A percentile compares a stretch with the other conserved stretches of the same genome.
Evolutionary conservation across 1,140 invertebrate species (phyloP).

Genomic region (Dendroctonus valens): DNA sequence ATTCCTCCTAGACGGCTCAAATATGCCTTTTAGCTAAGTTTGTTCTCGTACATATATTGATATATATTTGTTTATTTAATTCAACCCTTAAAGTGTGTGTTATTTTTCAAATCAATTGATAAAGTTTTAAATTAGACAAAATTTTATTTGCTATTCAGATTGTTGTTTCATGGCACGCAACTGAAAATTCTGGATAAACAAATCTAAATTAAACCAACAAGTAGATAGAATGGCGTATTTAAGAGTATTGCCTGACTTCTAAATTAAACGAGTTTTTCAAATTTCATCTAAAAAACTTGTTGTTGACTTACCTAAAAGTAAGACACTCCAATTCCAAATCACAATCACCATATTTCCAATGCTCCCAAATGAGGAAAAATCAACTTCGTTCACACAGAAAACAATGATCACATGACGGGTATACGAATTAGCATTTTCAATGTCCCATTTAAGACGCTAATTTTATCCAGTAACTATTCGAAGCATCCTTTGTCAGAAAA

Average conservation of each 20-base stretch:
- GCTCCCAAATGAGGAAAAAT: neutral
- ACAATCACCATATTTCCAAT: neutral
- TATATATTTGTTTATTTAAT: no score
- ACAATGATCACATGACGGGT: neutral
- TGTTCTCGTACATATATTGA: no score
- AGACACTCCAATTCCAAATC: constrained; percentile 1
- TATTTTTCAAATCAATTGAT: no score
- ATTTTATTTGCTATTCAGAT: neutral
- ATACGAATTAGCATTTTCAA: constrained; percentile 3
- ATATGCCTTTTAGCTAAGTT: no score
- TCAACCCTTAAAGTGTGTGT: no score
- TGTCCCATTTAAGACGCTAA: constrained; percentile 3
- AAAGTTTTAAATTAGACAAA: neutral
- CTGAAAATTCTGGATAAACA: neutral
- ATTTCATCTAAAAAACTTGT: neutral
- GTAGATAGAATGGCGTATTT: neutral
- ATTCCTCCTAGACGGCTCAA: no score
- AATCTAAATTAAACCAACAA: neutral
- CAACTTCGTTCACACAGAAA: neutral
- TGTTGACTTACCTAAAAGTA: constrained; percentile 4
- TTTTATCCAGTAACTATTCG: constrained; percentile 4
- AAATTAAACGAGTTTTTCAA: neutral
- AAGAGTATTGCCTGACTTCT: neutral
- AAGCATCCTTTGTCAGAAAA: neutral
- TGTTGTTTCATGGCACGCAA: neutral